phyloP scores from a whole-genome alignment of 2,797 vertebrate genomes.

The Streptopelia turtur region DNA sequence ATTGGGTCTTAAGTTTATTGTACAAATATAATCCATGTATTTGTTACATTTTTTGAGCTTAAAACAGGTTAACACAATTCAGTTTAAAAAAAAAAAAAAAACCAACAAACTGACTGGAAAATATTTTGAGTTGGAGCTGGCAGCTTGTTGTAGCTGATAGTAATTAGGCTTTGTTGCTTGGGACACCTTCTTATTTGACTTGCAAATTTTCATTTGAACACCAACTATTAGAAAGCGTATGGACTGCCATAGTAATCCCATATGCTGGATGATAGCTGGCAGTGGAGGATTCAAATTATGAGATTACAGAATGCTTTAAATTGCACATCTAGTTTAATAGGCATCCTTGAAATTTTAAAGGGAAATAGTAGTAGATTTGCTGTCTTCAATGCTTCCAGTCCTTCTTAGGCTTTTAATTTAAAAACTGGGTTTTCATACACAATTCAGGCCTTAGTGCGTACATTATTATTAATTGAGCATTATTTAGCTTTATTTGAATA shows the following conservation, averaged over 20 bases:
- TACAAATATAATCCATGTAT: not conserved
- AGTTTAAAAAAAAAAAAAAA: not conserved
- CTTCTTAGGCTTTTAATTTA: not conserved
- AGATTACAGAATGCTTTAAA: slow-evolving; percentile 34
- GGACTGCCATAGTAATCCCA: slow-evolving; percentile 56
- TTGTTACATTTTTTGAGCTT: not conserved
- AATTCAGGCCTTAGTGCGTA: not conserved
- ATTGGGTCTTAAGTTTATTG: not conserved
- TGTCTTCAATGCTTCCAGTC: not conserved
- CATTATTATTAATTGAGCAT: not conserved
- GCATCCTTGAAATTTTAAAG: not conserved
- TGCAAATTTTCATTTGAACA: slow-evolving; percentile 68
- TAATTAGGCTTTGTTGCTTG: slow-evolving; percentile 57
- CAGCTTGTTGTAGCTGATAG: slow-evolving; percentile 27
- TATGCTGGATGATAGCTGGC: slow-evolving; percentile 53
- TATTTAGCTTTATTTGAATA: not conserved
- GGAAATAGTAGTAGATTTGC: not conserved
- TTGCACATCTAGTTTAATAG: not conserved
- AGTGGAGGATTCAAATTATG: slow-evolving; percentile 45
- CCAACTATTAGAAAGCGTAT: slow-evolving; percentile 73
- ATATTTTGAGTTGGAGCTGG: slow-evolving; percentile 45
- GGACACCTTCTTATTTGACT: slow-evolving; percentile 63
- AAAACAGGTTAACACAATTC: not conserved
- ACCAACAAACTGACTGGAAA: not conserved
- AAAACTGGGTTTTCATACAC: not conserved